Evolutionary conservation across 2,888 invertebrate species (phyloP), one percentile per base, ranked within the genome.

Genomic region (Meliscaeva auricollis): DNA sequence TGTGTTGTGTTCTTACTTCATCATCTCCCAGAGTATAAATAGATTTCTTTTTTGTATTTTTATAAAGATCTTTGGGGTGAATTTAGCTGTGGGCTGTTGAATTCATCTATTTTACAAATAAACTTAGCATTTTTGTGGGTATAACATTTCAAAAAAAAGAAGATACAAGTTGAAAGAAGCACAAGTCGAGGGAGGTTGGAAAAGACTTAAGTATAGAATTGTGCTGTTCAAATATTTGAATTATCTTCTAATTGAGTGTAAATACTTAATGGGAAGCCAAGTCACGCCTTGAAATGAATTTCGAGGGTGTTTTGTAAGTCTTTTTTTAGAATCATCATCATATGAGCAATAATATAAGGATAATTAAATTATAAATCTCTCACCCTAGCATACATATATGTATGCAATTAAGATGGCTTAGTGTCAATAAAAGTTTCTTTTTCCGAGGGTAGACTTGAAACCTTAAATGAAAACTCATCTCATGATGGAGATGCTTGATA

Each of bases 161-260:
- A 52, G n/a, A 54, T 22, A 46, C 22, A 41, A 44, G n/a, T 7
- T 15, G 44, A 26, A 30, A 44, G 35, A 44, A 32, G 17, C n/a
- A 60, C 22, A 22, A 4, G 20, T 9, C n/a, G 62, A 26, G 20
- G 38, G 32, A 22, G n/a, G 20, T 44, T n/a, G n/a, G 17, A 46
- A 35, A 20, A 41, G 46, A 48, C 48, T 38, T 50, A n/a, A n/a
- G n/a, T n/a, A n/a, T n/a, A n/a, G n/a, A n/a, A n/a, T n/a, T n/a
- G 60, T 38, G 44, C 52, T 69, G 44, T 50, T 83, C 64, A 69
- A 74, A 83, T 83, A 66, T 78, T 64, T 64, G 78, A 83, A 78
- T 83, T 83, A 83, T 83, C 74, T 41, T 74, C 56, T 83, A 83
- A 83, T 83, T 78, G 83, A 83, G 83, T 78, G 83, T 78, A 78